phyloP scores from a whole-genome alignment of 1,140 invertebrate species.

The Neomicropteryx cornuta region DNA sequence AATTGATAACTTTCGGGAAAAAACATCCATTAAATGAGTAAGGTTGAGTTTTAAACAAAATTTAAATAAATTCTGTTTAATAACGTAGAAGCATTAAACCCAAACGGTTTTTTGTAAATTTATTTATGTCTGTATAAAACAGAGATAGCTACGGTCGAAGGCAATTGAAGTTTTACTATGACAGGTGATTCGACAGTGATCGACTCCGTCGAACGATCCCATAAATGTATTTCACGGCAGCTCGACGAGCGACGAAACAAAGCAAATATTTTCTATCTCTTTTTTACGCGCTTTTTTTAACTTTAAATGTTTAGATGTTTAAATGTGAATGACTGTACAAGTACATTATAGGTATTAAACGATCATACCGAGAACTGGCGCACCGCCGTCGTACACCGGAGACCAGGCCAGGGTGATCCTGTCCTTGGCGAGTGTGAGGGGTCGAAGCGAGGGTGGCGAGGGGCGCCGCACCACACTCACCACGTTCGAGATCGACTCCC shows the following conservation, averaged over 20 bases:
- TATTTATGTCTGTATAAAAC: too few relatives aligned
- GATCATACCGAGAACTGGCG: slow-evolving; percentile 52
- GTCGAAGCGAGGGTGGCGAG: slow-evolving; percentile 49
- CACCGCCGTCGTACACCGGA: slow-evolving; percentile 49
- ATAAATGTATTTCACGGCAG: neutral
- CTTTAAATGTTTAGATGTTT: neutral
- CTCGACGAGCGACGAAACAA: too few relatives aligned
- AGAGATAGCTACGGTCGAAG: too few relatives aligned
- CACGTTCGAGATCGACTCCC: slow-evolving; percentile 58
- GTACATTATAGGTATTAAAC: slow-evolving; percentile 40
- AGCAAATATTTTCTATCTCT: too few relatives aligned
- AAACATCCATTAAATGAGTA: too few relatives aligned
- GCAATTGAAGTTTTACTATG: too few relatives aligned
- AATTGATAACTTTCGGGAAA: too few relatives aligned
- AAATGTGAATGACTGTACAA: neutral
- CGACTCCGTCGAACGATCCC: neutral
- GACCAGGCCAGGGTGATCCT: slow-evolving; percentile 58
- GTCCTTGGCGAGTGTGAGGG: slow-evolving; percentile 54
- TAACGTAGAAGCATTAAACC: too few relatives aligned
- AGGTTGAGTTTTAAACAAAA: too few relatives aligned
- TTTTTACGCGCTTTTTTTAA: too few relatives aligned
- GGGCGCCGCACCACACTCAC: slow-evolving; percentile 56
- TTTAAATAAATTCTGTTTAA: too few relatives aligned
- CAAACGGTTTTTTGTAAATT: too few relatives aligned
- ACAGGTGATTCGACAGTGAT: neutral